Percentiles rank a stretch among this genome's conserved stretches.
Evolutionary conservation across 2,888 invertebrate genomes (phyloP).

Genomic region (Agrotis ipsilon): DNA sequence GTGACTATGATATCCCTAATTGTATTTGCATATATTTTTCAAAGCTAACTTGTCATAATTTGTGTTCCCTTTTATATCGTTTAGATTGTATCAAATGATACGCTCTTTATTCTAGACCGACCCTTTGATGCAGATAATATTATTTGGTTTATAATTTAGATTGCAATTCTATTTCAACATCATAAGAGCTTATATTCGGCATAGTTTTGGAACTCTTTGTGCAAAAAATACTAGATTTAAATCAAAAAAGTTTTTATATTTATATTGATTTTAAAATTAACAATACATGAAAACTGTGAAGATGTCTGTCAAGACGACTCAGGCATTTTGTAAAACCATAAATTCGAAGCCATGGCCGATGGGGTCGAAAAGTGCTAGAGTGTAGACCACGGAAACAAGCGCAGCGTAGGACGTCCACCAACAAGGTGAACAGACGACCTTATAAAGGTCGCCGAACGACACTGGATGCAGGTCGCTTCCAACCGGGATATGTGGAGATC

Average conservation of each 20-base stretch:
- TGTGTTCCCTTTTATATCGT: slow-evolving; percentile 34
- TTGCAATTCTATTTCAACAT: slow-evolving; percentile 30
- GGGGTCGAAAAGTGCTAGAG: too few relatives aligned
- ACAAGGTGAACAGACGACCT: too few relatives aligned
- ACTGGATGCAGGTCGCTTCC: too few relatives aligned
- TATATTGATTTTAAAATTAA: not conserved
- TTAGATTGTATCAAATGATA: slow-evolving; percentile 63
- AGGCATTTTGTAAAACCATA: too few relatives aligned
- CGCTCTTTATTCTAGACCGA: slow-evolving; percentile 28
- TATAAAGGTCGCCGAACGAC: too few relatives aligned
- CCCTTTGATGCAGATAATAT: slow-evolving; percentile 62
- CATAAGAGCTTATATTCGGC: slow-evolving; percentile 1
- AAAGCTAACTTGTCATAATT: slow-evolving; percentile 29
- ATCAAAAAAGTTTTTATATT: not conserved
- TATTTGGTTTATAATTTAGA: slow-evolving; percentile 49
- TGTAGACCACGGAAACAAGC: too few relatives aligned
- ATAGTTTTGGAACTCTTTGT: slow-evolving; percentile 6
- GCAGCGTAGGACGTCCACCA: too few relatives aligned
- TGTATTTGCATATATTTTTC: slow-evolving; percentile 34
- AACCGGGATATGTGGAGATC: too few relatives aligned
- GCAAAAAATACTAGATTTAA: not conserved
- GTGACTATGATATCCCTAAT: slow-evolving; percentile 1
- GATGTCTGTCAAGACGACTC: too few relatives aligned
- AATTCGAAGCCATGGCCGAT: too few relatives aligned
- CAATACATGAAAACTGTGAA: too few relatives aligned